Evolutionary conservation across 2,888 invertebrate species (phyloP).

Genomic region (Drepanosiphum platanoidis): DNA sequence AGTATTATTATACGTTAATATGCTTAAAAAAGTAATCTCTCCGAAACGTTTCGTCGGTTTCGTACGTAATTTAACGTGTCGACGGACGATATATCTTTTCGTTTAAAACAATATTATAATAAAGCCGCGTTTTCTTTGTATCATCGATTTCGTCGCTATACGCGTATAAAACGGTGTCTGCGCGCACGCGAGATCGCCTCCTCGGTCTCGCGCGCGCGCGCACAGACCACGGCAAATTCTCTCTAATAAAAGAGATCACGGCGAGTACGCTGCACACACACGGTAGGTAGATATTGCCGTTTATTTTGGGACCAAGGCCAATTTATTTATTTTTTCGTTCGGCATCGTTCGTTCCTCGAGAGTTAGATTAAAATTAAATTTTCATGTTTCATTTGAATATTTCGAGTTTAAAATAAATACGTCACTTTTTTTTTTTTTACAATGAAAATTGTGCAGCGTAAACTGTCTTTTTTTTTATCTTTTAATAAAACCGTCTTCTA

Average conservation of each 20-base stretch:
- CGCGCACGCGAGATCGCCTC: background rate
- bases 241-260: background rate
- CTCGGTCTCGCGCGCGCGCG: background rate
- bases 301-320: background rate
- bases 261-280: no score
- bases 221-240: background rate
- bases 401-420: background rate
- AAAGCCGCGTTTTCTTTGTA: background rate
- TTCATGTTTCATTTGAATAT: background rate
- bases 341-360: background rate
- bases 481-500: background rate
- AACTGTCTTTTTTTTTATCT: no score
- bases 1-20: no score
- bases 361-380: background rate
- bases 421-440: background rate
- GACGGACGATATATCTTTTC: no score
- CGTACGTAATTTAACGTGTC: no score
- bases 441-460: background rate
- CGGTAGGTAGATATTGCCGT: background rate
- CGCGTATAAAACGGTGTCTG: background rate
- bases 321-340: background rate
- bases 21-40: no score
- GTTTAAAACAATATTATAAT: no score
- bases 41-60: no score
- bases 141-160: background rate